Evolutionary conservation across 2,797 vertebrate genomes (phyloP), one percentile per base, ranked within the genome.

Genomic region (Lepilemur septentrionalis): DNA sequence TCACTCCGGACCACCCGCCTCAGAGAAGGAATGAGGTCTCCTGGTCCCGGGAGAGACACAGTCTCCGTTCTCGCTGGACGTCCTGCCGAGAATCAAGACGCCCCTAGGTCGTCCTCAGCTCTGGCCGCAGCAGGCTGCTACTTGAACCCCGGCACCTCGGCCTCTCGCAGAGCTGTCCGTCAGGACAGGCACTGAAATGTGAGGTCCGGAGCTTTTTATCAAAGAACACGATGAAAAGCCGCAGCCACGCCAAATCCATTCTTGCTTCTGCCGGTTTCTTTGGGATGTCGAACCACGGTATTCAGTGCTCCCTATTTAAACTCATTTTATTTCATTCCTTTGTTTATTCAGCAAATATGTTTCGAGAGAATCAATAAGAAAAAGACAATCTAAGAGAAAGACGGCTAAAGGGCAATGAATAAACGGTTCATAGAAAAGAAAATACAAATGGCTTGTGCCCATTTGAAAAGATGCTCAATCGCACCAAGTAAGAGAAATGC

Each of bases 401-500:
- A 61, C 32, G n/a, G 35, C 61, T 73, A 30, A 41, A 65, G 50
- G 59, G 41, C 61, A 81, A 59, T 79, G 80, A 84, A 80, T 48
- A 93, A 73, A 48, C 18, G 63, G 48, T 32, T 92, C n/a, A 10
- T 23, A 43, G 78, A 72, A 61, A 82, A 70, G 79, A 65, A 95
- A 92, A 92, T 35, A 57, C 46, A 32, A 52, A 59, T 10, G 55
- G 82, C 43, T 93, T 17, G 17, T 55, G 55, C 22, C 30, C 48
- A 3, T 72, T 72, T 72, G 76, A 63, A 93, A 88, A 85, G 69
- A 88, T 7, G 38, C 70, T 93, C 89, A 23, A 12, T 70, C 35
- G 75, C 38, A 35, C 46, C n/a, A 52, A 76, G 48, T 38, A 81
- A 85, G n/a, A 88, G 46, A 94, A 91, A 81, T 32, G 87, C 73